These are phyloP conservation scores for Tokudaia muenninki DNA, from an alignment of 2,797 vertebrate genomes.

Conservation along the genomic window DNA sequence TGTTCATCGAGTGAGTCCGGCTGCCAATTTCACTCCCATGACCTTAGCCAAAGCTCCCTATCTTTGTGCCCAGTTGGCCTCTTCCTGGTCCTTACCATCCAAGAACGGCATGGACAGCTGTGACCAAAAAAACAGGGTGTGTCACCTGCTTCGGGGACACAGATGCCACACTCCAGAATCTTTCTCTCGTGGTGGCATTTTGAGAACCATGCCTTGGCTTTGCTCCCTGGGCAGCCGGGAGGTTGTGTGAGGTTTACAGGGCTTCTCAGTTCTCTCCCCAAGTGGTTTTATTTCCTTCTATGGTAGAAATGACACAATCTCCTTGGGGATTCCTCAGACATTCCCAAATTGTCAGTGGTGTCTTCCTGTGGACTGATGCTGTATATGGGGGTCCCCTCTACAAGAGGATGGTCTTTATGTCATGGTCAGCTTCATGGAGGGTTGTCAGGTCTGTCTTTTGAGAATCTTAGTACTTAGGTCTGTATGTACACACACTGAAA, in stretches of 20 bases:
- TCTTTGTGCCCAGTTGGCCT: constrained; percentile 64
- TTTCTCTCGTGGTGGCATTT: constrained; percentile 82
- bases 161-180: constrained; percentile 84
- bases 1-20: not conserved
- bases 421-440: not conserved
- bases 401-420: not conserved
- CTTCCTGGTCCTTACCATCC: constrained; percentile 68
- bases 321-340: not conserved
- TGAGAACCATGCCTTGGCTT: constrained; percentile 75
- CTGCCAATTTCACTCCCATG: not conserved
- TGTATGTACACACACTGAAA: not conserved
- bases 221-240: constrained; percentile 82
- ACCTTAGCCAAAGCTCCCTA: not conserved
- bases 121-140: constrained; percentile 83
- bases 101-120: constrained; percentile 86
- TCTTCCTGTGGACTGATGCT: not conserved
- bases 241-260: constrained; percentile 82
- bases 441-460: not conserved
- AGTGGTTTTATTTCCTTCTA: constrained; percentile 38
- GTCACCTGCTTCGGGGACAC: constrained; percentile 77
- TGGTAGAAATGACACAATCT: not conserved
- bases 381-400: not conserved
- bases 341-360: not conserved
- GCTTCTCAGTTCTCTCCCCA: constrained; percentile 60
- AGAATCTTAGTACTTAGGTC: constrained; percentile 10